Evolutionary conservation across 2,797 vertebrate genomes (phyloP).

Genomic region (Sternarchorhynchus goeldii): DNA sequence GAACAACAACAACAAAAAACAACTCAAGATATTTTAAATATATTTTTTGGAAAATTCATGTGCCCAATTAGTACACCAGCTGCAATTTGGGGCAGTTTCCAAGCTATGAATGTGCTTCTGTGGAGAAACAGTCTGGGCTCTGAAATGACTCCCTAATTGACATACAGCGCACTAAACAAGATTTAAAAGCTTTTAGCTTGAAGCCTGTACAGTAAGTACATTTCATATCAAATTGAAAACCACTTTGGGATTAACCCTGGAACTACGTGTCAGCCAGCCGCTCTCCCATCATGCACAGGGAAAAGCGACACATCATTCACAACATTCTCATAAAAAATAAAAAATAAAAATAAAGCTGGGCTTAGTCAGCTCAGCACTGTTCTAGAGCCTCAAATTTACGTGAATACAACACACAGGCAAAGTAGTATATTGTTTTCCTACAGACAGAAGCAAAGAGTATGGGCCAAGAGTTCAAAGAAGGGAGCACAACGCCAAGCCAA

Average conservation of each 20-base stretch:
- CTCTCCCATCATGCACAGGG: slow-evolving; percentile 49
- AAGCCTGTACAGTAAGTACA: slow-evolving; percentile 20
- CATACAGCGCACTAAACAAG: slow-evolving; percentile 9
- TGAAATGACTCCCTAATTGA: slow-evolving; percentile 19
- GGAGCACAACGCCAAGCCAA: slow-evolving; percentile 16
- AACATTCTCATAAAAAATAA: slow-evolving; percentile 45
- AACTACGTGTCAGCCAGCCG: slow-evolving; percentile 1
- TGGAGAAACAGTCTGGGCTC: neutral
- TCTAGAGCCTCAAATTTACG: slow-evolving; percentile 45
- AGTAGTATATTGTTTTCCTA: slow-evolving; percentile 8
- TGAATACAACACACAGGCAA: slow-evolving; percentile 26
- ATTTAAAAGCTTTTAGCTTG: neutral
- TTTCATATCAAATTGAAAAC: slow-evolving; percentile 27
- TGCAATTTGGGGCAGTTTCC: slow-evolving; percentile 38
- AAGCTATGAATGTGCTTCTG: slow-evolving; percentile 22
- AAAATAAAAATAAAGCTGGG: slow-evolving; percentile 6
- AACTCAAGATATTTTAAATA: slow-evolving; percentile 5
- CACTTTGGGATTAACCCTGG: slow-evolving; percentile 29
- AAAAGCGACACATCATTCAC: slow-evolving; percentile 24
- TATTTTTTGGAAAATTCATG: neutral
- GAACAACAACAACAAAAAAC: neutral
- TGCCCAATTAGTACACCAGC: neutral
- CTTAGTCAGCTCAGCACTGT: slow-evolving; percentile 21
- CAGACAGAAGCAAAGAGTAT: slow-evolving; percentile 9
- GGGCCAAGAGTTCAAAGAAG: slow-evolving; percentile 18